phyloP scores from a whole-genome alignment of 2,797 vertebrate genomes.

The Notolepis coatsorum region DNA sequence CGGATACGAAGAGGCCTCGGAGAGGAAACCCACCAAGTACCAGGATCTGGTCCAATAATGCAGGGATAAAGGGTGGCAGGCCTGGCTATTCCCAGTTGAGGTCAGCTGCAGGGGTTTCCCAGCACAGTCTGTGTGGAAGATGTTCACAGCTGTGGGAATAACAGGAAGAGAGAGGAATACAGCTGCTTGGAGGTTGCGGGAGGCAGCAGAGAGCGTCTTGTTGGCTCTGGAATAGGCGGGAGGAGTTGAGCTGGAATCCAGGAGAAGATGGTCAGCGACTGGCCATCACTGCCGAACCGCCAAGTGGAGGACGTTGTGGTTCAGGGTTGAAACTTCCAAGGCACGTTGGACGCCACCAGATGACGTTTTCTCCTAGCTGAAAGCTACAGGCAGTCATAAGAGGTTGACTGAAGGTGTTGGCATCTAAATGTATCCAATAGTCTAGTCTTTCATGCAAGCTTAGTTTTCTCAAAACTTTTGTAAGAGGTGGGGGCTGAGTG shows the following conservation, averaged over 20 bases:
- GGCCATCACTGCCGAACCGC: constrained; percentile 22
- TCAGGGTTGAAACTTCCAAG: constrained; percentile 23
- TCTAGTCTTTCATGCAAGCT: too few relatives aligned
- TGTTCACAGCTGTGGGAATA: not conserved
- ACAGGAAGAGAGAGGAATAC: not conserved
- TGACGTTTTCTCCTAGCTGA: constrained; percentile 21
- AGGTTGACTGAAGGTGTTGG: constrained; percentile 4
- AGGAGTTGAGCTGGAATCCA: constrained; percentile 20
- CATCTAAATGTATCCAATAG: too few relatives aligned
- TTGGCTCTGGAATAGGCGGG: constrained; percentile 16
- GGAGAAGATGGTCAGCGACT: constrained; percentile 28
- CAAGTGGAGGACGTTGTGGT: constrained; percentile 21
- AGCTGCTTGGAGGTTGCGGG: not conserved
- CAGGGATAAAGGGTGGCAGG: constrained; percentile 11
- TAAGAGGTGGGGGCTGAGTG: too few relatives aligned
- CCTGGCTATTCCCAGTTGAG: constrained; percentile 8
- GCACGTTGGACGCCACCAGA: constrained; percentile 16
- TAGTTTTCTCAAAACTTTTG: too few relatives aligned
- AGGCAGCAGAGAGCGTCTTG: constrained; percentile 6
- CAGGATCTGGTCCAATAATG: constrained; percentile 4
- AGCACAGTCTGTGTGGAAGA: not conserved
- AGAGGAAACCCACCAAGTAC: constrained; percentile 1
- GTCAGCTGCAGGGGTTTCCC: constrained; percentile 10
- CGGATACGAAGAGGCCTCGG: not conserved
- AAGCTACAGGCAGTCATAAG: constrained; percentile 3